A percentile compares a stretch with the other conserved stretches of the same genome.
phyloP scores from a whole-genome alignment of 2,113 vertebrate genomes.

The Dromaius novaehollandiae region DNA sequence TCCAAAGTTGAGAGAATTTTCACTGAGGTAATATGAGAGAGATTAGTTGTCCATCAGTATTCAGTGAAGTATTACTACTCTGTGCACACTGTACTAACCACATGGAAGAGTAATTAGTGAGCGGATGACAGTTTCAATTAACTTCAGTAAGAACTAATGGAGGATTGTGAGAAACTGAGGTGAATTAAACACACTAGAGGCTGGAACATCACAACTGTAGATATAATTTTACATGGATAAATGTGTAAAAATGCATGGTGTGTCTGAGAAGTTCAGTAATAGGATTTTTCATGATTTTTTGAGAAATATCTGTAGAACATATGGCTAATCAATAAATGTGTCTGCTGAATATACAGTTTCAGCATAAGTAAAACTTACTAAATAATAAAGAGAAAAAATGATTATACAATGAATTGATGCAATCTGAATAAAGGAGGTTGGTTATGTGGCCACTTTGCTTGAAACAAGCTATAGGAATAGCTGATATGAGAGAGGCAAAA shows the following conservation, averaged over 20 bases:
- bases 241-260: not conserved
- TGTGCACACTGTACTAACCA: not conserved
- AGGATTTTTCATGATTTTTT: not conserved
- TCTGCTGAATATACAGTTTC: not conserved
- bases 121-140: not conserved
- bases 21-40: not conserved
- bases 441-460: not conserved
- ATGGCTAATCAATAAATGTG: not conserved
- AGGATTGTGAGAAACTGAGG: not conserved
- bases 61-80: not conserved
- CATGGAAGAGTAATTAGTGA: not conserved
- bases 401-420: not conserved
- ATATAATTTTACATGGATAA: not conserved
- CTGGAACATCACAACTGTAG: not conserved
- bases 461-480: not conserved
- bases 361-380: not conserved
- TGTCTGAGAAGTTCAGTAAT: too few species aligned
- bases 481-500: not conserved
- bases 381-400: not conserved
- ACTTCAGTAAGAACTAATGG: not conserved
- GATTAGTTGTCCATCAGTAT: not conserved
- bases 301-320: not conserved
- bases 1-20: not conserved
- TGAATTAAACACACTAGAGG: not conserved
- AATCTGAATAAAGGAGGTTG: not conserved